phyloP scores from a whole-genome alignment of 2,797 vertebrate genomes.

The Eremophila alpestris region DNA sequence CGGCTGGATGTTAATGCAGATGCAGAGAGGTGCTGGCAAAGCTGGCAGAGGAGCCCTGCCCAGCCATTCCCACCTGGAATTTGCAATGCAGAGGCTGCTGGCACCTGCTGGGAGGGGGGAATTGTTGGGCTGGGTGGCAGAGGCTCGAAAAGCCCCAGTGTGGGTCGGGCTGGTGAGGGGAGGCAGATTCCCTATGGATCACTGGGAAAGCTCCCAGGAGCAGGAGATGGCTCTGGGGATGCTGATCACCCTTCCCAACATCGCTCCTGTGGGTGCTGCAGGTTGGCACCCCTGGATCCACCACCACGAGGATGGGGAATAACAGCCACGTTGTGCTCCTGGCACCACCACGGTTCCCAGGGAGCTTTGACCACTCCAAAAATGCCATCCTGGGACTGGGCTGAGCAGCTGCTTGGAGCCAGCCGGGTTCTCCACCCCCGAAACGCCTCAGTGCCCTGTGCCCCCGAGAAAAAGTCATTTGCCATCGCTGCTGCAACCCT shows the following conservation, averaged over 20 bases:
- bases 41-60: not conserved
- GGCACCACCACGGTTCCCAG: accelerated
- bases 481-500: slow-evolving; percentile 29
- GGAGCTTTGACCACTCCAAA: not conserved
- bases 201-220: not conserved
- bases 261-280: accelerated
- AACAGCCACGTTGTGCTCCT: not conserved
- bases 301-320: accelerated
- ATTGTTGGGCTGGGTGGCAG: not conserved
- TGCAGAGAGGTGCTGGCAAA: slow-evolving; percentile 23
- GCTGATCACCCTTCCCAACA: not conserved
- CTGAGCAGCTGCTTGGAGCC: not conserved
- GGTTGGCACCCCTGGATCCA: accelerated
- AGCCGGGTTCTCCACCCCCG: not conserved
- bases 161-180: accelerated
- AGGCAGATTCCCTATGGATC: not conserved
- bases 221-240: not conserved
- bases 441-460: not conserved
- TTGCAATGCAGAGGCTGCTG: not conserved
- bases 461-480: slow-evolving; percentile 45
- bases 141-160: accelerated
- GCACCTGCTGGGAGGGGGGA: not conserved
- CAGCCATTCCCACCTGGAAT: not conserved
- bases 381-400: not conserved
- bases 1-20: not conserved